These are phyloP conservation scores for Danionella cerebrum DNA, from an alignment of 2,113 vertebrate species.

Conservation along the genomic window DNA sequence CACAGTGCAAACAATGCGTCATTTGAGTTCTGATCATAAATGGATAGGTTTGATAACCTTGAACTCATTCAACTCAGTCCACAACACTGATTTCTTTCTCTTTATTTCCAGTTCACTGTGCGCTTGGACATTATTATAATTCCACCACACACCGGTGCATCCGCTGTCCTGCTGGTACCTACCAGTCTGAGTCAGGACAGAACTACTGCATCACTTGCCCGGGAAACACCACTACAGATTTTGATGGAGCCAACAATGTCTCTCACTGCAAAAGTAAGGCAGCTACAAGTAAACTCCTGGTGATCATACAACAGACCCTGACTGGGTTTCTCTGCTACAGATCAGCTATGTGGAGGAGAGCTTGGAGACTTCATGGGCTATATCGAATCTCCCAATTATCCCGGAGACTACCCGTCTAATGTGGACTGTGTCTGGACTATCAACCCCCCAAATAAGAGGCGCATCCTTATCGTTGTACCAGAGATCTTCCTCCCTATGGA, in stretches of 20 bases:
- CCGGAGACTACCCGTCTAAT: conserved; percentile 94
- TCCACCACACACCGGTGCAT: conserved; percentile 91
- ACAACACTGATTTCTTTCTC: background rate
- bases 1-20: too few species aligned
- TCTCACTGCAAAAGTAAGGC: conserved; percentile 94
- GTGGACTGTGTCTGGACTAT: conserved; percentile 92
- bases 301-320: too few species aligned
- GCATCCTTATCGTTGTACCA: conserved; percentile 92
- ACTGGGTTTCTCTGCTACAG: conserved; percentile 52
- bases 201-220: conserved; percentile 87
- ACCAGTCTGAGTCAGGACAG: conserved; percentile 90
- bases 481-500: conserved; percentile 96
- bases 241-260: conserved; percentile 91
- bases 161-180: conserved; percentile 79
- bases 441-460: conserved; percentile 88
- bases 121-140: conserved; percentile 93
- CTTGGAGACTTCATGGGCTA: conserved; percentile 93
- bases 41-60: too few species aligned
- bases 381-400: conserved; percentile 96
- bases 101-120: conserved; percentile 80
- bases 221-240: conserved; percentile 93
- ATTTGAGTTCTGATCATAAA: too few species aligned
- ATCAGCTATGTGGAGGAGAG: conserved; percentile 87
- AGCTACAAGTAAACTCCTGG: background rate
- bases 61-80: too few species aligned